Percentiles rank a stretch among this genome's conserved stretches.
These are phyloP conservation scores for Chloebia gouldiae DNA, from an alignment of 2,113 vertebrate species.

Conservation along the genomic window DNA sequence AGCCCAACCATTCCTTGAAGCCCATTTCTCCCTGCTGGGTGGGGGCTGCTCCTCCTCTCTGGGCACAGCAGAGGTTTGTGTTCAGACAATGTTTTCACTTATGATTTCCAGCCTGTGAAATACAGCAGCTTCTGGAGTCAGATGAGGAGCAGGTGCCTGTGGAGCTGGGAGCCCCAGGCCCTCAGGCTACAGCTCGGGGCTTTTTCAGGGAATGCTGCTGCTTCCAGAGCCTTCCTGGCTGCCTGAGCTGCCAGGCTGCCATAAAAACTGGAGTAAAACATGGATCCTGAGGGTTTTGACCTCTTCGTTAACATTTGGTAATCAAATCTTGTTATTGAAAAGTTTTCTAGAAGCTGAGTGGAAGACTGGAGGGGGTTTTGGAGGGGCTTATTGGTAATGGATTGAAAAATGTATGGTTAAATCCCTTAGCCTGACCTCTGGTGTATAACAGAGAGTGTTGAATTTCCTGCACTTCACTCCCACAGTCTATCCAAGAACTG, in stretches of 20 bases:
- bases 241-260: neutral
- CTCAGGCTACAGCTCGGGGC: neutral
- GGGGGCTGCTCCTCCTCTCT: neutral
- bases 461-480: constrained; percentile 3
- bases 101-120: constrained; percentile 6
- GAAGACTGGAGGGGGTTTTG: neutral
- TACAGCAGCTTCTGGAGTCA: neutral
- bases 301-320: neutral
- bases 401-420: neutral
- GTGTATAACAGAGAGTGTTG: neutral
- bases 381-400: neutral
- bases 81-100: neutral
- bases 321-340: neutral
- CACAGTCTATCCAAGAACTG: neutral
- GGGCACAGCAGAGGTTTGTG: neutral
- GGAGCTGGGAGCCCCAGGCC: neutral
- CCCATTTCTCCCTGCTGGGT: neutral
- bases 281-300: neutral
- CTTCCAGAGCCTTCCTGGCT: neutral
- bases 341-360: neutral
- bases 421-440: neutral
- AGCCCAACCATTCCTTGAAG: neutral
- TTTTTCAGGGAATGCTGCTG: neutral
- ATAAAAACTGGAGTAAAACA: neutral
- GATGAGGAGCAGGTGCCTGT: neutral